Conservation (phyloP, 2,113 vertebrate genomes). For the Ancistrus triradiatus region DNA sequence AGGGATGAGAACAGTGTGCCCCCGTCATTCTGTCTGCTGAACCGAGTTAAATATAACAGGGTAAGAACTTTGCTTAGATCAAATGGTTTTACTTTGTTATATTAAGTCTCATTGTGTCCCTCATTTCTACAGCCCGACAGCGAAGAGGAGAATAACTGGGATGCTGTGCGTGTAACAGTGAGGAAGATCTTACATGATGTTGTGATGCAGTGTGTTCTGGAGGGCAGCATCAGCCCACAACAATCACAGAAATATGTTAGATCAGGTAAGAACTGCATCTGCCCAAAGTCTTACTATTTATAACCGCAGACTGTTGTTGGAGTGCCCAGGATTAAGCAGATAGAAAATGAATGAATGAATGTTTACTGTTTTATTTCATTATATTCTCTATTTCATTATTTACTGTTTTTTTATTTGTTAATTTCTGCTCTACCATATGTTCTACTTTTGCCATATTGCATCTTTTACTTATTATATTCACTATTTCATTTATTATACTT, state of each 20-base stretch:
- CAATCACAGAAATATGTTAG: conserved; percentile 55
- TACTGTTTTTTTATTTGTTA: too few relatives aligned
- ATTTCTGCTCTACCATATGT: too few relatives aligned
- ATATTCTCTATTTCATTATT: too few relatives aligned
- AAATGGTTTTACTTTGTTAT: too few relatives aligned
- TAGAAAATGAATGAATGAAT: too few relatives aligned
- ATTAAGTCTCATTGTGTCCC: not conserved
- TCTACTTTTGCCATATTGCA: too few relatives aligned
- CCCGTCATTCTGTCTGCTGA: conserved; percentile 59
- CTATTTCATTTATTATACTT: too few relatives aligned
- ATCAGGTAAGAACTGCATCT: conserved; percentile 58
- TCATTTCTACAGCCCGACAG: conserved; percentile 19
- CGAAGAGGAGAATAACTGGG: conserved; percentile 12
- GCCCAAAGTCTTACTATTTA: not conserved
- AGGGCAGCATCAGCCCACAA: conserved; percentile 52
- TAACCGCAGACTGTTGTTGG: too few relatives aligned
- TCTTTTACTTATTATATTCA: too few relatives aligned
- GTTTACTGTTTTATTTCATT: not conserved
- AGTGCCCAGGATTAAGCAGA: too few relatives aligned
- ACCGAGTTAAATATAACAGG: conserved; percentile 10
- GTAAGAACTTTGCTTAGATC: not conserved
- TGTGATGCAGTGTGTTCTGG: conserved; percentile 55
- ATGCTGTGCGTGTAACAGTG: conserved; percentile 46
- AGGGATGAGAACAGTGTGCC: conserved; percentile 72
- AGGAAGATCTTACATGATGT: conserved; percentile 51